Evolutionary conservation across 1,140 invertebrate species (phyloP), one percentile per base, ranked within the genome.

Genomic region (Dendrolimus kikuchii): DNA sequence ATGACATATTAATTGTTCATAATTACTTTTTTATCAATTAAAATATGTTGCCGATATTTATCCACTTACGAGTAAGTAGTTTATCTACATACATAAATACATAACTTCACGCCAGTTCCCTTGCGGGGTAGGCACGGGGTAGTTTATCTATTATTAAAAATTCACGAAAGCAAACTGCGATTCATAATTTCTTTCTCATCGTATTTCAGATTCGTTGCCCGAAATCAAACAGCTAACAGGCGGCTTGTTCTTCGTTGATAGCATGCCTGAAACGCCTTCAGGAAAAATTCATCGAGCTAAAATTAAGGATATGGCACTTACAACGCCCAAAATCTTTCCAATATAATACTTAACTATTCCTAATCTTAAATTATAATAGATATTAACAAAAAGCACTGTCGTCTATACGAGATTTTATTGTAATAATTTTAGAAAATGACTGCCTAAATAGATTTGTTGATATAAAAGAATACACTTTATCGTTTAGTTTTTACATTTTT

Each of bases 281-380:
- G 60, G 57, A 5, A 66, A 66, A 50, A n/a, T 66, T 2, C 54
- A 66, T 42, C 38, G 64, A 39, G 39, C 46, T 7, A 66, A 60
- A 44, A 52, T 62, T n/a, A 59, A 50, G 45, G 57, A 66, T 23
- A 51, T 62, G 42, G 57, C 64, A 5, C 36, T 50, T 7, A 53
- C 39, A 0, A 51, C 60, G 5, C 23, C 43, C 41, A 44, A 49
- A 36, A 59, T 57, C 40, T 5, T 59, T 23, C 52, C 57, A 7
- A 36, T 5, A 39, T 7, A 45, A 45, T 9, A 5, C 23, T 7
- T 5, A 45, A n/a, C 1, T 42, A 42, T 7, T 7, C 41, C 23
- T 23, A 23, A 1, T 23, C 23, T 23, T 23, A 23, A 23, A 23
- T 23, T 1, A 23, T 23, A 23, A 23, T 23, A 23, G 23, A 23